Evolutionary conservation across 2,113 vertebrate genomes (phyloP).

Genomic region (Brachypteracias leptosomus): DNA sequence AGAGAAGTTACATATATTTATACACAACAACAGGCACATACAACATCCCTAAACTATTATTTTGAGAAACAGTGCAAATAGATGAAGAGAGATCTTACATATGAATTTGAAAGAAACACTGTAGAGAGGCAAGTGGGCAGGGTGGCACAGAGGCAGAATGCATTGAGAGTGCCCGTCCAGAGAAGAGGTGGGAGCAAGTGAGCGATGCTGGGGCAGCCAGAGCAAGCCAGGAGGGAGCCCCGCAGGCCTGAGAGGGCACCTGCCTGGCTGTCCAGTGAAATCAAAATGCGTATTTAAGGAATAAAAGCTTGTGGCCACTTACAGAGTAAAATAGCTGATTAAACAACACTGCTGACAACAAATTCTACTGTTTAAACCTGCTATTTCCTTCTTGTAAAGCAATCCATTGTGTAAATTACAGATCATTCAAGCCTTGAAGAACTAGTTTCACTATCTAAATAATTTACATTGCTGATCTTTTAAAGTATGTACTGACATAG

Average conservation of each 20-base stretch:
- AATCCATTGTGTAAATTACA: not conserved
- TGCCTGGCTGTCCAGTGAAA: not conserved
- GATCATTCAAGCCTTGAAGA: not conserved
- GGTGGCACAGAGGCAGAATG: not conserved
- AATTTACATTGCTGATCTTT: not conserved
- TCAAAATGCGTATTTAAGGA: not conserved
- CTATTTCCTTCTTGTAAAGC: not conserved
- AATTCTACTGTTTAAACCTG: not conserved
- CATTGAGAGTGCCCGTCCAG: rapidly evolving
- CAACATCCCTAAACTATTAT: not conserved
- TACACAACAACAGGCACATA: not conserved
- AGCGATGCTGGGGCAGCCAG: not conserved
- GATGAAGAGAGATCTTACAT: not conserved
- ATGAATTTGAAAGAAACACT: not conserved
- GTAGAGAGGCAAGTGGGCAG: not conserved
- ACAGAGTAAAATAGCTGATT: not conserved
- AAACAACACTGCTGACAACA: not conserved
- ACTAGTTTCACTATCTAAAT: not conserved
- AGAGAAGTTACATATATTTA: not conserved
- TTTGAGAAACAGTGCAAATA: not conserved
- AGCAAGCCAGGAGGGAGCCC: not conserved
- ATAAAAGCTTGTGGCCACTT: not conserved
- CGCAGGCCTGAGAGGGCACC: not conserved
- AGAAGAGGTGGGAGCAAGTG: not conserved
- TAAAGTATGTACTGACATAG: not conserved